Evolutionary conservation across 1,140 invertebrate genomes (phyloP), one percentile per base, ranked within the genome.

Genomic region (Drosophila obscura): DNA sequence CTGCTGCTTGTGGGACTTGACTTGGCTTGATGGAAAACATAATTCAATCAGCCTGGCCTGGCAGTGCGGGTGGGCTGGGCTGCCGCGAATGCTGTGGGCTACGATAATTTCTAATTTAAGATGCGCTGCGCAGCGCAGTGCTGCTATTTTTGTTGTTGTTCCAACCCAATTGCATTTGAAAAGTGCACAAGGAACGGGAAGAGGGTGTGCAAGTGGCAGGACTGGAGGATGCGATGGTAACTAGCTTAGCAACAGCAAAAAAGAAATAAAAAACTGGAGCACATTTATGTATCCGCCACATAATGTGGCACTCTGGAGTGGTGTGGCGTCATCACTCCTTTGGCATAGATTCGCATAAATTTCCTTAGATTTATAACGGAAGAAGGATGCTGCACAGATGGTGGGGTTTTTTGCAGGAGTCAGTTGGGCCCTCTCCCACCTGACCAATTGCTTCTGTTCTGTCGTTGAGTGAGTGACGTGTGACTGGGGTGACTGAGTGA

Each of bases 21-120:
- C 19, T 4, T 24, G 22, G 22, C 44, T 24, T 58, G 69, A 69
- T 71, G 67, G 65, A 28, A 69, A 71, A 26, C 64, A 43, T 71
- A 71, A 71, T 50, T 69, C 26, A 69, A 69, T 69, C 67, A 58
- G 7, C 4, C 64, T 11, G 15, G 7, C 4, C 64, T 11, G 15
- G 19, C 31, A 41, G 19, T 19, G 19, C 19, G 0, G 19, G 28
- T 5, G 49, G 48, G 26, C 26, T 2, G 31, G 9, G 8, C 31
- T 39, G 11, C 35, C 13, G 11, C 13, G 35, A 4, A 39, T 28
- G 35, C 35, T 13, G 5, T 11, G 35, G 35, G 35, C 35, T 13
- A 11, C 35, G 4, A 4, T 11, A 39, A 39, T 39, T 13, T 39
- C 35, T 39, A 39, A 39, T 39, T 39, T 39, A 39, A 39, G 35